Percentiles rank a stretch among this genome's conserved stretches.
phyloP scores from a whole-genome alignment of 37 sponge, comb jelly and placozoan species.

The Bolinopsis microptera region DNA sequence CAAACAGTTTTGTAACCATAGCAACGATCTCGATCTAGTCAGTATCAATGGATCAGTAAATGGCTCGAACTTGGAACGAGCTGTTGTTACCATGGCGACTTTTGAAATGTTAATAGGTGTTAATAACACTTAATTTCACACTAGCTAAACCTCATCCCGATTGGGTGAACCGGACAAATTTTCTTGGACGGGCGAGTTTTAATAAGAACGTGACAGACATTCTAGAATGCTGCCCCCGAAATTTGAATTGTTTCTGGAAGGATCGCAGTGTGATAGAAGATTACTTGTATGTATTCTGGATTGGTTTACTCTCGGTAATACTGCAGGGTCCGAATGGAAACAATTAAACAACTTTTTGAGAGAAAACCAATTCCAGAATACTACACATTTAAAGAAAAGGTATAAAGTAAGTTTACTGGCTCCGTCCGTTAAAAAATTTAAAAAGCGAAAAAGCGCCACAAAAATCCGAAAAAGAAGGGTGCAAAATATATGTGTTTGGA shows the following conservation, averaged over 20 bases:
- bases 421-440: too few relatives aligned
- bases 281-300: background rate
- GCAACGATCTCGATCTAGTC: background rate
- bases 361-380: constrained; percentile 60
- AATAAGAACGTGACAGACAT: background rate
- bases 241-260: constrained; percentile 4
- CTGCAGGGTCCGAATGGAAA: background rate
- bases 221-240: background rate
- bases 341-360: constrained; percentile 25
- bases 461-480: background rate
- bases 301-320: background rate
- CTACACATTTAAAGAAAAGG: background rate
- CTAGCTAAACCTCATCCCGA: background rate
- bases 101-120: constrained; percentile 21
- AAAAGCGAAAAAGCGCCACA: background rate
- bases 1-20: constrained; percentile 36
- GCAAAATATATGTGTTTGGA: background rate
- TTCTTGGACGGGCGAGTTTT: background rate
- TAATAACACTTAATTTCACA: constrained; percentile 36
- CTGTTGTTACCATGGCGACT: background rate
- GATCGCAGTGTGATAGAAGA: background rate
- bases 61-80: background rate
- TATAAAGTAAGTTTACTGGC: background rate
- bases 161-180: background rate
- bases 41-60: background rate